A percentile compares a stretch with the other conserved stretches of the same genome.
Evolutionary conservation across 2,888 invertebrate species (phyloP).

Genomic region (Coenonympha arcania): DNA sequence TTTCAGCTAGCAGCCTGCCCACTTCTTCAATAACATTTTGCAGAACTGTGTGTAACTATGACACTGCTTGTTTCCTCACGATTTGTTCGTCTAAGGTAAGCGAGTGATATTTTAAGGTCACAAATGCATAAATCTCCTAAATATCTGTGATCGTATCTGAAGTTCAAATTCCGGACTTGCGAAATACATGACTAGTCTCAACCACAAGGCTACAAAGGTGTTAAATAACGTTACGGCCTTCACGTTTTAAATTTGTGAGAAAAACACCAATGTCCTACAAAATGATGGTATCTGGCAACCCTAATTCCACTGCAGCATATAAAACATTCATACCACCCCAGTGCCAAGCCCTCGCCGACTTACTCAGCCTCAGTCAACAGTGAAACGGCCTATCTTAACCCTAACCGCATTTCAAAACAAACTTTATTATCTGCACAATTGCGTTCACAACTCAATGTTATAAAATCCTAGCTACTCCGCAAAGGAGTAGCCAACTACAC

Average conservation of each 20-base stretch:
- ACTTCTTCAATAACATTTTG: no score
- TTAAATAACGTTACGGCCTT: no score
- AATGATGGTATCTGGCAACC: constrained; percentile 10
- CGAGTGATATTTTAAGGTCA: neutral
- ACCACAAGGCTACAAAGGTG: no score
- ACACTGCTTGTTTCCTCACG: no score
- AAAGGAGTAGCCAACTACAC: constrained; percentile 15
- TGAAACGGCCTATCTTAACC: constrained; percentile 22
- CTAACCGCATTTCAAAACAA: constrained; percentile 21
- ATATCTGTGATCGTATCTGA: no score
- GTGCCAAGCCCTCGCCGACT: constrained; percentile 23
- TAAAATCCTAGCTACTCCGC: constrained; percentile 14
- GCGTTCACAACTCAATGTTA: constrained; percentile 12
- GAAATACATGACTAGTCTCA: no score
- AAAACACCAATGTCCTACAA: constrained; percentile 1
- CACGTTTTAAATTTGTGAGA: no score
- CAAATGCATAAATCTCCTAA: neutral
- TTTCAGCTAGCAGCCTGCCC: no score
- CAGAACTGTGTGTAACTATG: no score
- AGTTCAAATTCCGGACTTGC: no score
- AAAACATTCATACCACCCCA: constrained; percentile 38
- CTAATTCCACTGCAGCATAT: constrained; percentile 37
- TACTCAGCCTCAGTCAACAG: constrained; percentile 12
- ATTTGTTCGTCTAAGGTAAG: no score
- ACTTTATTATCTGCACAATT: constrained; percentile 15